These are phyloP conservation scores for Platichthys stellatus DNA, from an alignment of 2,113 vertebrate species.

Conservation along the genomic window DNA sequence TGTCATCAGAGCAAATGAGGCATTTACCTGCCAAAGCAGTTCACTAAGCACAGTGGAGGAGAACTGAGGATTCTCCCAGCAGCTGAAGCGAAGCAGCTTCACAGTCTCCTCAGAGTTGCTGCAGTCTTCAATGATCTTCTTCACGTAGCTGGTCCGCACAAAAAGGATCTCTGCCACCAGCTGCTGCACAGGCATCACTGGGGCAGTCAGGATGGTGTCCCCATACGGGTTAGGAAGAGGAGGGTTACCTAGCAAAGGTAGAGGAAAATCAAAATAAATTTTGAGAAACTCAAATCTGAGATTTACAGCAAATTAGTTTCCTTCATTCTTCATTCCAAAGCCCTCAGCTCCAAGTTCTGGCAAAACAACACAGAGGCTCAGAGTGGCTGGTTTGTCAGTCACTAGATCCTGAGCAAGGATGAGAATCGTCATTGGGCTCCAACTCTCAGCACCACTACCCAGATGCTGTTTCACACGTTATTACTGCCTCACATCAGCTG, in stretches of 20 bases:
- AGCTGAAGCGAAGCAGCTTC: constrained; percentile 98
- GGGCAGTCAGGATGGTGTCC: constrained; percentile 94
- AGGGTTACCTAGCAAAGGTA: constrained; percentile 88
- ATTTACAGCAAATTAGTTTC: background rate
- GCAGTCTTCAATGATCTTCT: constrained; percentile 99
- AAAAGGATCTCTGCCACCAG: constrained; percentile 97
- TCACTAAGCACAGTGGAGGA: constrained; percentile 99
- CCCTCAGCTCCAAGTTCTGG: constrained; percentile 78
- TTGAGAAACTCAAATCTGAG: background rate
- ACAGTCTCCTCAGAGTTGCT: constrained; percentile 99
- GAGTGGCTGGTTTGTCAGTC: constrained; percentile 78
- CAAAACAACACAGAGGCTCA: constrained; percentile 60
- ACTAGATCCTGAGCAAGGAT: constrained; percentile 82
- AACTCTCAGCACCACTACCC: background rate
- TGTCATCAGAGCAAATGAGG: background rate
- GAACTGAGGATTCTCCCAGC: constrained; percentile 99
- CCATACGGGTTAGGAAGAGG: constrained; percentile 96
- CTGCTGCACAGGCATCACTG: constrained; percentile 98
- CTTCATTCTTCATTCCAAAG: constrained; percentile 14
- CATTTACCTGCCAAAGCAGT: constrained; percentile 97
- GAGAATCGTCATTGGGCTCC: constrained; percentile 74
- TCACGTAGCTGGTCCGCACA: constrained; percentile 98
- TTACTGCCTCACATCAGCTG: background rate
- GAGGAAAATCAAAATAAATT: background rate
- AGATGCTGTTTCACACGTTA: background rate